These are phyloP conservation scores for Drosophila birchii DNA, from an alignment of 2,888 invertebrate species.

Conservation along the genomic window DNA sequence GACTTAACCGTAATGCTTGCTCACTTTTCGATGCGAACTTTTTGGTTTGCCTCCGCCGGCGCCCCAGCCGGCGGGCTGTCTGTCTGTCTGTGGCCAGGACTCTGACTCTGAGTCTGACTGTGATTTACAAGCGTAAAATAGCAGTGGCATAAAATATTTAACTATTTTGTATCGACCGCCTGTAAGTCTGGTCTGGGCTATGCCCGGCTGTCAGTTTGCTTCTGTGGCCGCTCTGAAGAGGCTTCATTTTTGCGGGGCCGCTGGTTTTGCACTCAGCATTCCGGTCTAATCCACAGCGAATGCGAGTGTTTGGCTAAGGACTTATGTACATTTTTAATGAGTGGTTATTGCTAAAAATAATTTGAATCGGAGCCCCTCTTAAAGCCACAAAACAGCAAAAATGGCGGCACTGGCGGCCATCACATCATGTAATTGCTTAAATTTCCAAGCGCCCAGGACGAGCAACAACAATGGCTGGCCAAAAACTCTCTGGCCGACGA, in stretches of 20 bases:
- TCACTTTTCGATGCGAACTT: conserved; percentile 45
- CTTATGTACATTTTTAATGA: conserved; percentile 61
- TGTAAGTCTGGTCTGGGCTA: conserved; percentile 18
- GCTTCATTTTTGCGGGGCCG: conserved; percentile 50
- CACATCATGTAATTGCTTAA: conserved; percentile 30
- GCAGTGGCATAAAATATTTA: conserved; percentile 73
- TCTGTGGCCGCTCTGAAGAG: conserved; percentile 33
- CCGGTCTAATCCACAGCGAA: conserved; percentile 33
- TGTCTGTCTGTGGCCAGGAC: conserved; percentile 70
- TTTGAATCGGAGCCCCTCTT: conserved; percentile 30
- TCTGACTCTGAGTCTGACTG: conserved; percentile 54
- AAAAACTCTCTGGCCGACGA: conserved; percentile 25
- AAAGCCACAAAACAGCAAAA: conserved; percentile 18
- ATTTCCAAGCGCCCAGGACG: conserved; percentile 23
- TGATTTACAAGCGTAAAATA: conserved; percentile 77
- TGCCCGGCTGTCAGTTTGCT: conserved; percentile 22
- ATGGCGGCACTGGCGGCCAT: conserved; percentile 10
- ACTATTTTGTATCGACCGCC: conserved; percentile 59
- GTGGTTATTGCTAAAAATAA: conserved; percentile 42
- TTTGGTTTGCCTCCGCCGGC: conserved; percentile 38
- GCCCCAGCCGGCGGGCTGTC: conserved; percentile 30
- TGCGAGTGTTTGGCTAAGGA: conserved; percentile 3
- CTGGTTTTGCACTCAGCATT: conserved; percentile 45
- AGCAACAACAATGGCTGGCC: conserved; percentile 37
- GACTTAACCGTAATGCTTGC: conserved; percentile 17